Base-by-base conservation (phyloP, 2,888 invertebrate genomes). In the Adelognathus sp. region DNA sequence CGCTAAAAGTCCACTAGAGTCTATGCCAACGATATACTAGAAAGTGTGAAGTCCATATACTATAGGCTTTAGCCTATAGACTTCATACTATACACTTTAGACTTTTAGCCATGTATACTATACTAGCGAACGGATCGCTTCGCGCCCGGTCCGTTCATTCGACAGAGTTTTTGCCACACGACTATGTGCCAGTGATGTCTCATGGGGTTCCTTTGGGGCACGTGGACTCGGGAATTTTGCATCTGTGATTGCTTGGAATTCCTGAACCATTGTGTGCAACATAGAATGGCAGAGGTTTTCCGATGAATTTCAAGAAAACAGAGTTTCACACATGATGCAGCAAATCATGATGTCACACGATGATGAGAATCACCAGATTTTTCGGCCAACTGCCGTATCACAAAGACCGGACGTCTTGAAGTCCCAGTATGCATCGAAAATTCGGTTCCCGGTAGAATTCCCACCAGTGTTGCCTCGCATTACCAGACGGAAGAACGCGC, bases 401-500 rank as follows among this genome's bases (percentile, higher is more conserved):
- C 11, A 21, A 24, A 11, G 21, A 50, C n/a, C n/a, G n/a, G n/a
- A 50, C 24, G 24, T 24, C 3, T 16, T 9, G 21, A 50, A 24
- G 11, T 21, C 50, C 2, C 14, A 41, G 5, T 5, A 14, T n/a
- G n/a, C 11, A 50, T 50, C 50, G 50, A 50, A 50, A 50, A 24
- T n/a, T 50, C 50, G 60, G 61, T 75, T 75, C 44, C 61, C 63
- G 70, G 63, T 31, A 63, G 69, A 70, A 54, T 76, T 63, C 70
- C 70, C 70, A 61, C 56, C 44, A 60, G 70, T 63, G 70, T 69
- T 60, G 18, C 50, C 70, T 79, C 61, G 78, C 74, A 79, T 79
- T 79, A 79, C 78, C 66, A 79, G 78, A 74, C 64, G 66, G 64
- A 74, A 70, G 78, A 79, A 74, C 78, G 70, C 66, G 74, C 66